phyloP scores from a whole-genome alignment of 2,113 vertebrate species.

The Lanius collurio region DNA sequence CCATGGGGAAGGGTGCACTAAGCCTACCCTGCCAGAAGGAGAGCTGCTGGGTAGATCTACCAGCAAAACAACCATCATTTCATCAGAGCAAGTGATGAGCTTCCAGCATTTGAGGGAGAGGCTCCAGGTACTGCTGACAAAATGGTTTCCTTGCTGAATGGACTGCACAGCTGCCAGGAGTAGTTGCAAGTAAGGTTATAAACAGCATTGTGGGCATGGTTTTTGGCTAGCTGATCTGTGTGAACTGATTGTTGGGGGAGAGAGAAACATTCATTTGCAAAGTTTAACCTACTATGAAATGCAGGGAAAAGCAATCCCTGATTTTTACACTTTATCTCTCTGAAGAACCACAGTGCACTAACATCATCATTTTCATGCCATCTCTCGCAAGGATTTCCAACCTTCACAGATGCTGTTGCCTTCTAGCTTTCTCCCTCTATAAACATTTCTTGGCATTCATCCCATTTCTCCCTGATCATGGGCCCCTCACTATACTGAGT shows the following conservation, averaged over 20 bases:
- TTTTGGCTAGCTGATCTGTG: not conserved
- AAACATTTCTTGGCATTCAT: not conserved
- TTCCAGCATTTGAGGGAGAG: not conserved
- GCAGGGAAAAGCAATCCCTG: not conserved
- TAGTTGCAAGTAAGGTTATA: not conserved
- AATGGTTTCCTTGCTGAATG: not conserved
- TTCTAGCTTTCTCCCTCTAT: not conserved
- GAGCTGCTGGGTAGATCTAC: not conserved
- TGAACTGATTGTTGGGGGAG: not conserved
- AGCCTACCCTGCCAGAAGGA: not conserved
- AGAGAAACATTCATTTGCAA: not conserved
- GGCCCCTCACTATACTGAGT: not conserved
- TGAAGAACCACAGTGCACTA: not conserved
- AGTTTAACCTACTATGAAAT: not conserved
- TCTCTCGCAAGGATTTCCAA: not conserved
- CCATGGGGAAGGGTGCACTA: not conserved
- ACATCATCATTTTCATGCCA: not conserved
- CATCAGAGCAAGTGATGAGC: not conserved
- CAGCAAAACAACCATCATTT: not conserved
- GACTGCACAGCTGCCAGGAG: not conserved
- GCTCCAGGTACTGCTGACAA: not conserved
- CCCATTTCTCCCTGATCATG: not conserved
- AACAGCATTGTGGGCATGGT: not conserved
- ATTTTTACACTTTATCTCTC: not conserved
- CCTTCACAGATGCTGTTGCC: not conserved